These are phyloP conservation scores for Aphidoletes aphidimyza DNA, from an alignment of 2,888 invertebrate species.

Conservation along the genomic window DNA sequence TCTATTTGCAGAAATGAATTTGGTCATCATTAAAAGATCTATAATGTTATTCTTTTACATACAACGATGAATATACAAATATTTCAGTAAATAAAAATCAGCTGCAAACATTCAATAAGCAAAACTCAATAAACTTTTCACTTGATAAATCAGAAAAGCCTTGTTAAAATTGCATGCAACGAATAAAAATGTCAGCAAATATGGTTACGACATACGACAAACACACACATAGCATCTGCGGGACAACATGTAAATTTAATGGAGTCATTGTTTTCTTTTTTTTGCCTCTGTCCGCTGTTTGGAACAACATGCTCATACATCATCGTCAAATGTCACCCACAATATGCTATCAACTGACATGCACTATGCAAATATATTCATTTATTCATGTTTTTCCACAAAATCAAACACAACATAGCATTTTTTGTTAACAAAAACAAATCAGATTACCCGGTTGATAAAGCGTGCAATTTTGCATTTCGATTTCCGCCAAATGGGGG, in stretches of 20 bases:
- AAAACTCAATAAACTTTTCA: not conserved
- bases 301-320: not conserved
- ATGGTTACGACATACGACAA: not conserved
- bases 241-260: not conserved
- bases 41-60: not conserved
- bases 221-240: too few species aligned
- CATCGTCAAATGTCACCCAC: not conserved
- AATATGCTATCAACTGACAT: not conserved
- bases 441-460: conserved; percentile 63
- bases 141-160: not conserved
- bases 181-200: conserved; percentile 5
- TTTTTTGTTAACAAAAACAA: not conserved
- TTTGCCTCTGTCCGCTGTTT: not conserved
- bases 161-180: conserved; percentile 22
- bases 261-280: not conserved
- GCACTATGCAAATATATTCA: not conserved
- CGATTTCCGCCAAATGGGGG: conserved; percentile 64
- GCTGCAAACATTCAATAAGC: not conserved
- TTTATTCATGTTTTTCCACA: too few species aligned
- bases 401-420: not conserved
- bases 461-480: conserved; percentile 63
- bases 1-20: conserved; percentile 27
- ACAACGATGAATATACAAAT: too few species aligned
- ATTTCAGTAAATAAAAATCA: not conserved
- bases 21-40: too few species aligned